Percentiles rank a stretch among this genome's conserved stretches.
phyloP scores from a whole-genome alignment of 1,140 invertebrate species.

The Aphelenchoides fujianensis region DNA sequence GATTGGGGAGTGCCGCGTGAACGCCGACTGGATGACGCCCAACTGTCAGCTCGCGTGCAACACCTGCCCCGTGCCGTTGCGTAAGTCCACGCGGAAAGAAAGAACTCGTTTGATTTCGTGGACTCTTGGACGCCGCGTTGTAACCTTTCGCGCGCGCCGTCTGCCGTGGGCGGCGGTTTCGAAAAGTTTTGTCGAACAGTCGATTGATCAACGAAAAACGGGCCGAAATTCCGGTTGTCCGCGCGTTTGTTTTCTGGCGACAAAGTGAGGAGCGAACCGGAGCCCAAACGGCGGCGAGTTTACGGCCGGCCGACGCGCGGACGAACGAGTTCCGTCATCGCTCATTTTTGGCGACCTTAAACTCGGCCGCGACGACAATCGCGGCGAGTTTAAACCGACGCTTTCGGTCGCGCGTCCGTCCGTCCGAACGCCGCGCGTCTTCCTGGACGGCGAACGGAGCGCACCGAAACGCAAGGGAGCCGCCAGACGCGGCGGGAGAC shows the following conservation, averaged over 20 bases:
- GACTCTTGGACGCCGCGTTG: conserved; percentile 23
- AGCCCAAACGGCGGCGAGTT: no score
- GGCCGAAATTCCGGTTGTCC: neutral
- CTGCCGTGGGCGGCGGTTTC: neutral
- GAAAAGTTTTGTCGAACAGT: neutral
- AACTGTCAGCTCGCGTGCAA: conserved; percentile 50
- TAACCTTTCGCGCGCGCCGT: neutral
- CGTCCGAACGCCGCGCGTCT: no score
- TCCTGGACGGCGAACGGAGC: no score
- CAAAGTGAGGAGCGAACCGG: no score
- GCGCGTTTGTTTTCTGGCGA: conserved; percentile 25
- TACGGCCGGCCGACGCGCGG: no score
- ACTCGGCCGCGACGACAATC: no score
- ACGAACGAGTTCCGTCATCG: no score
- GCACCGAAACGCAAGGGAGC: no score
- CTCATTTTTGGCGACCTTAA: no score
- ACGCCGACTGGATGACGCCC: conserved; percentile 46
- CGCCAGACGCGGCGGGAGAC: no score
- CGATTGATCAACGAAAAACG: neutral
- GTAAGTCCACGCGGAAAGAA: neutral
- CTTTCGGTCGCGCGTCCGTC: no score
- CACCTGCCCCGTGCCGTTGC: conserved; percentile 29
- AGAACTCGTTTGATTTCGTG: neutral
- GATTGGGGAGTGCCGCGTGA: conserved; percentile 48
- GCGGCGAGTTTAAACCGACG: no score